Evolutionary conservation across 2,113 vertebrate species (phyloP), one percentile per base, ranked within the genome.

Genomic region (Sitta europaea): DNA sequence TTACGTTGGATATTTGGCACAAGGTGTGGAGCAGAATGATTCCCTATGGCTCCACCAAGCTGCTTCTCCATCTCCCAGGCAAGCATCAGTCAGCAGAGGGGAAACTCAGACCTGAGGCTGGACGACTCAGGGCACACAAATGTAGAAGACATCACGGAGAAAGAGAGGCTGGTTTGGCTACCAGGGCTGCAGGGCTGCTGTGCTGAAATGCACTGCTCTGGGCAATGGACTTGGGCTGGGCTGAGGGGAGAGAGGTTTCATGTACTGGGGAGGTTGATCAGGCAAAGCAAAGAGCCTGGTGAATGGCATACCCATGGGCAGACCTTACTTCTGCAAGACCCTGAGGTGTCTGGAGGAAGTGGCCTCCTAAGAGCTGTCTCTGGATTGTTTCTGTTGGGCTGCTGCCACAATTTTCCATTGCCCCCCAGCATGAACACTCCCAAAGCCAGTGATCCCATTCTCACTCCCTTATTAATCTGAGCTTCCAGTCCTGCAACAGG

Each of bases 111-210:
- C 42, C 11, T 40, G 59, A 63, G 40, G 18, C 31, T 4, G 25
- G 31, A 23, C 5, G 23, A 18, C 23, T 6, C 5, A 19, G 38
- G 24, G 20, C 31, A 79, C 40, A 67, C 18, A 79, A 76, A 61
- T 28, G 28, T 0, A 33, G 45, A 40, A 57, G 31, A 11, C 2
- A 4, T 31, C 15, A 18, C 0, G 1, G 20, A 21, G 23, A n/a
- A 67, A 29, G 45, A 93, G n/a, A 9, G 31, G 71, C 51, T 42
- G 25, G 8, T 18, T 63, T 75, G 65, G 43, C 35, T 50, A 20
- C 3, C 1, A 8, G 22, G 47, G 45, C 45, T 68, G 31, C 19
- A 33, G 66, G 33, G n/a, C 28, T 76, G 36, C 66, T 72, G 57
- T 45, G 50, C 21, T 61, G 55, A 59, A 81, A 74, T n/a, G 21